A percentile compares a stretch with the other conserved stretches of the same genome.
phyloP scores from a whole-genome alignment of 2,797 vertebrate species.

The Poeciliopsis presidionis region DNA sequence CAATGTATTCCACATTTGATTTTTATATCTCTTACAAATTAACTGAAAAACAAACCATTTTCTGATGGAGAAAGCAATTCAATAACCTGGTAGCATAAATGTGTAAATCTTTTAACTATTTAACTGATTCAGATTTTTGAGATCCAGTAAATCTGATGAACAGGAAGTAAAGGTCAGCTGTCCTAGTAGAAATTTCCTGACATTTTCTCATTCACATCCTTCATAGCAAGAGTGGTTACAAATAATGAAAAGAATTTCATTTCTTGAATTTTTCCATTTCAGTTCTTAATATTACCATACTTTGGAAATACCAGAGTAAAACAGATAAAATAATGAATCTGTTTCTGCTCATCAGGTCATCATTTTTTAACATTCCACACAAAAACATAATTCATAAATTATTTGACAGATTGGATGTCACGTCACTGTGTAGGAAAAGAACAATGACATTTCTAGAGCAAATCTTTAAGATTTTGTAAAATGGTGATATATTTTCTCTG shows the following conservation, averaged over 20 bases:
- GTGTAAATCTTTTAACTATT: not conserved
- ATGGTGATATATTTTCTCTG: not conserved
- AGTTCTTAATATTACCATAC: not conserved
- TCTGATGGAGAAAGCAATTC: not conserved
- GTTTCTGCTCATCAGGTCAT: not conserved
- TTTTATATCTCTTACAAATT: not conserved
- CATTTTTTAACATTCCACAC: no score
- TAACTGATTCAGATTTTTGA: not conserved
- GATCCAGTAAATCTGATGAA: not conserved
- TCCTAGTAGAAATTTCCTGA: not conserved
- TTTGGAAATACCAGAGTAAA: not conserved
- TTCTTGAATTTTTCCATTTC: not conserved
- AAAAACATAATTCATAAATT: not conserved
- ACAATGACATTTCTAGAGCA: not conserved
- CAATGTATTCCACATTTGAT: not conserved
- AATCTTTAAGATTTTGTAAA: not conserved
- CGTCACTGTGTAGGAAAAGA: not conserved
- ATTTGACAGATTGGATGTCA: not conserved
- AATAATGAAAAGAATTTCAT: not conserved
- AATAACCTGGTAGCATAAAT: not conserved
- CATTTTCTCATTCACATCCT: not conserved
- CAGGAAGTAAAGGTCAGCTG: not conserved
- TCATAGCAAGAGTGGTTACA: not conserved
- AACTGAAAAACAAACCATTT: not conserved
- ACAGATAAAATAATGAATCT: not conserved